Evolutionary conservation across 1,140 invertebrate species (phyloP).

Genomic region (Limonius californicus): DNA sequence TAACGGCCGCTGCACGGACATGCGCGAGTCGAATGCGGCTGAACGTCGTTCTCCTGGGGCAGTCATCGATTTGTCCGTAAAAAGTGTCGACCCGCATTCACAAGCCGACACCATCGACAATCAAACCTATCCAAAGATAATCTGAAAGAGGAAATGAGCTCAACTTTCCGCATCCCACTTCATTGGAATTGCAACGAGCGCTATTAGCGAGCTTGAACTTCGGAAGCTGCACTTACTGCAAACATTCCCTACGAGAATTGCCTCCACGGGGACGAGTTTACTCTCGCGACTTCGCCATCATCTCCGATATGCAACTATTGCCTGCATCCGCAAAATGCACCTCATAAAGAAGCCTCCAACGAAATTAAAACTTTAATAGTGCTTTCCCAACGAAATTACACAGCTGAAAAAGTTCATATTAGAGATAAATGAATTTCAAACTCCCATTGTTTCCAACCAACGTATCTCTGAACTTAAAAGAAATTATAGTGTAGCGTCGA

Average conservation of each 20-base stretch:
- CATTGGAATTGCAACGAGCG: conserved; percentile 13
- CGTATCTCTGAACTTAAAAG: no score
- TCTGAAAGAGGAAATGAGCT: conserved; percentile 12
- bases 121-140: conserved; percentile 17
- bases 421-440: no score
- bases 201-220: neutral
- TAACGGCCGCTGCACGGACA: conserved; percentile 16
- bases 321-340: no score
- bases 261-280: neutral
- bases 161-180: conserved; percentile 9
- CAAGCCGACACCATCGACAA: conserved; percentile 6
- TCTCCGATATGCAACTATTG: no score
- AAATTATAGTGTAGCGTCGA: no score
- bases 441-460: no score
- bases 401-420: no score
- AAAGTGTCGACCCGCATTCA: conserved; percentile 17
- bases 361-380: no score
- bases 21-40: conserved; percentile 13
- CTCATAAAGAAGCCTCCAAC: no score
- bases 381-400: neutral
- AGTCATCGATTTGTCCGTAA: conserved; percentile 17
- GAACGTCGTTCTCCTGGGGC: conserved; percentile 12
- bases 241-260: conserved; percentile 7
- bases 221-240: conserved; percentile 1
- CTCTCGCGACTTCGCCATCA: neutral